Conservation (phyloP, 2,113 vertebrate species). For the Callaeas wilsoni region DNA sequence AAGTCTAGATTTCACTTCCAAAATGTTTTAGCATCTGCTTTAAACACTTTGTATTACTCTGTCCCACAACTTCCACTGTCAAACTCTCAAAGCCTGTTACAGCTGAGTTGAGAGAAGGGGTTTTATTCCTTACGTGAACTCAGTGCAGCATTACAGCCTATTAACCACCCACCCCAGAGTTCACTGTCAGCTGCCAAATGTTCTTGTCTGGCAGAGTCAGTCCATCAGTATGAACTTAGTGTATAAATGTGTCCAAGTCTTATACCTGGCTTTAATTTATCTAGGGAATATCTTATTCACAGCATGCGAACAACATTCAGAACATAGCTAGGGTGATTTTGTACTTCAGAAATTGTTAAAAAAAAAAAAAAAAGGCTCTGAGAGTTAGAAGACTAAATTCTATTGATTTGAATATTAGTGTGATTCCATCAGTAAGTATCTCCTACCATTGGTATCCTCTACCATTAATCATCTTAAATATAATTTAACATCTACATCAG, state of each 20-base stretch:
- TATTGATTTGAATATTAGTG: neutral
- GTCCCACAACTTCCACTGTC: neutral
- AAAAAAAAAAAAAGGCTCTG: neutral
- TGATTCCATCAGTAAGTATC: neutral
- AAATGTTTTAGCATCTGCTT: neutral
- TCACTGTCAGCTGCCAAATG: neutral
- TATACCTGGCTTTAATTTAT: neutral
- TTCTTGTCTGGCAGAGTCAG: neutral
- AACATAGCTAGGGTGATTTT: neutral
- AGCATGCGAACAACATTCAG: neutral
- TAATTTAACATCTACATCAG: neutral
- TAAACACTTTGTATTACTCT: neutral
- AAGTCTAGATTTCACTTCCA: neutral
- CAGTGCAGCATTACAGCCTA: neutral
- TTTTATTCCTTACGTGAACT: neutral
- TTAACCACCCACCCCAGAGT: neutral
- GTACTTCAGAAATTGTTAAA: neutral
- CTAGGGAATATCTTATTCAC: neutral
- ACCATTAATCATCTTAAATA: neutral
- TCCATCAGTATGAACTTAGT: neutral
- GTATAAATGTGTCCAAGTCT: too few species aligned
- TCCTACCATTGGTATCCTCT: neutral
- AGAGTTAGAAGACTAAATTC: neutral
- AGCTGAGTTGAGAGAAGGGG: neutral
- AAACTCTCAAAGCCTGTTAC: neutral